Percentiles rank a stretch among this genome's conserved stretches.
These are phyloP conservation scores for Invenusta paracnida DNA, from an alignment of 2,888 invertebrate species.

Conservation along the genomic window DNA sequence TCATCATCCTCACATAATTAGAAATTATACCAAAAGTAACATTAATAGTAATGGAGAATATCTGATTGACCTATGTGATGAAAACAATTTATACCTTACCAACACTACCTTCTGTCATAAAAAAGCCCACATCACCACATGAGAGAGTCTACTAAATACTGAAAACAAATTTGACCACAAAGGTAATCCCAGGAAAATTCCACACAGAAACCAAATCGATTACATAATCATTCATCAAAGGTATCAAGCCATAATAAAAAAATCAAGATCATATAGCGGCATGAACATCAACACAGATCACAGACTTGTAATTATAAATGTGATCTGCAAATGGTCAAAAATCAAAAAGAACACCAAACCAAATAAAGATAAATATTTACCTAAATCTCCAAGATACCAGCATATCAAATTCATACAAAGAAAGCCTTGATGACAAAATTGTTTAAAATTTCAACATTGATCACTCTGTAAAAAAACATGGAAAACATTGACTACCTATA, in stretches of 20 bases:
- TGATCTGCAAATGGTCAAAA: slow-evolving; percentile 5
- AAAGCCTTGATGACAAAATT: slow-evolving; percentile 18
- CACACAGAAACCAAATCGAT: background rate
- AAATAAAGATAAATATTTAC: background rate
- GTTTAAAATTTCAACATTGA: background rate
- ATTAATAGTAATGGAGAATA: background rate
- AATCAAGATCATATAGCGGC: background rate
- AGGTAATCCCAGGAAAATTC: background rate
- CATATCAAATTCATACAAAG: slow-evolving; percentile 13
- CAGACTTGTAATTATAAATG: slow-evolving; percentile 1
- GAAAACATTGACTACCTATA: background rate
- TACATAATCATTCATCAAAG: background rate
- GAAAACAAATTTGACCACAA: background rate
- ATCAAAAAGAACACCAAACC: slow-evolving; percentile 17
- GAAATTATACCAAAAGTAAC: too few species aligned
- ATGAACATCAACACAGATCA: slow-evolving; percentile 21
- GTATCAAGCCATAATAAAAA: background rate
- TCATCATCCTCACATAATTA: too few species aligned
- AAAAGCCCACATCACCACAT: background rate
- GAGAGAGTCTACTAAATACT: background rate
- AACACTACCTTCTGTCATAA: background rate
- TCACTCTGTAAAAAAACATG: slow-evolving; percentile 13
- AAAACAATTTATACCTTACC: background rate
- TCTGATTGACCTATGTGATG: background rate
- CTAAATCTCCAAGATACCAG: slow-evolving; percentile 4